Conservation (phyloP, 2,888 invertebrate genomes). For the Ichneumoninae sp. region DNA sequence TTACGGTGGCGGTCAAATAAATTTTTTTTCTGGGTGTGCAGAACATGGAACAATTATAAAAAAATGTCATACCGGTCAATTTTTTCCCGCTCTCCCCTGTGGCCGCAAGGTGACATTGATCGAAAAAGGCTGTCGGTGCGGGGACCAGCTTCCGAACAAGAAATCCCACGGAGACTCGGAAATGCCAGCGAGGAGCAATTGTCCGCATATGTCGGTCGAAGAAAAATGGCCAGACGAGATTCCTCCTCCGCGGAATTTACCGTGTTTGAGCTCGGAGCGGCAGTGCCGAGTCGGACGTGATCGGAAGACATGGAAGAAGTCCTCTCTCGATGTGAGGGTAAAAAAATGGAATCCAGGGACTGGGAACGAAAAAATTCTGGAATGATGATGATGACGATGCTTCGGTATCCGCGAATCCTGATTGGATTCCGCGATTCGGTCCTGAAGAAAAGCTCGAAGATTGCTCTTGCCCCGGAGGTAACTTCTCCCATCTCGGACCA, state of each 20-base stretch:
- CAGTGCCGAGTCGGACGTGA: constrained; percentile 46
- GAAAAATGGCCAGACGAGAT: constrained; percentile 66
- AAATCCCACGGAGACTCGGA: constrained; percentile 49
- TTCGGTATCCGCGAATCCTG: constrained; percentile 38
- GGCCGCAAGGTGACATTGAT: background rate
- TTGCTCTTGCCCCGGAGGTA: background rate
- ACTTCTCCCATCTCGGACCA: constrained; percentile 9
- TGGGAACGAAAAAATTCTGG: constrained; percentile 67
- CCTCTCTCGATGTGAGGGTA: constrained; percentile 29
- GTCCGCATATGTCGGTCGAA: constrained; percentile 67
- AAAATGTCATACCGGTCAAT: background rate
- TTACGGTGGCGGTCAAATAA: too few relatives aligned
- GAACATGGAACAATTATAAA: background rate
- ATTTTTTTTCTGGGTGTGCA: background rate
- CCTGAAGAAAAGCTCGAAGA: constrained; percentile 38
- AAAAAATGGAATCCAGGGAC: constrained; percentile 51
- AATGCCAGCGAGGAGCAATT: constrained; percentile 56
- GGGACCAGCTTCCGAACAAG: background rate
- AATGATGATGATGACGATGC: constrained; percentile 36
- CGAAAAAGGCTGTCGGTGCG: background rate
- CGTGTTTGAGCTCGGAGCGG: constrained; percentile 37
- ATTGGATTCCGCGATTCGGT: constrained; percentile 67
- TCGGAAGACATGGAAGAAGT: constrained; percentile 59
- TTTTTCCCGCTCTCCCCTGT: background rate
- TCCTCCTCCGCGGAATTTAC: constrained; percentile 63